A percentile compares a stretch with the other conserved stretches of the same genome.
Evolutionary conservation across 2,797 vertebrate genomes (phyloP).

Genomic region (Cynodonichthys magdalenae): DNA sequence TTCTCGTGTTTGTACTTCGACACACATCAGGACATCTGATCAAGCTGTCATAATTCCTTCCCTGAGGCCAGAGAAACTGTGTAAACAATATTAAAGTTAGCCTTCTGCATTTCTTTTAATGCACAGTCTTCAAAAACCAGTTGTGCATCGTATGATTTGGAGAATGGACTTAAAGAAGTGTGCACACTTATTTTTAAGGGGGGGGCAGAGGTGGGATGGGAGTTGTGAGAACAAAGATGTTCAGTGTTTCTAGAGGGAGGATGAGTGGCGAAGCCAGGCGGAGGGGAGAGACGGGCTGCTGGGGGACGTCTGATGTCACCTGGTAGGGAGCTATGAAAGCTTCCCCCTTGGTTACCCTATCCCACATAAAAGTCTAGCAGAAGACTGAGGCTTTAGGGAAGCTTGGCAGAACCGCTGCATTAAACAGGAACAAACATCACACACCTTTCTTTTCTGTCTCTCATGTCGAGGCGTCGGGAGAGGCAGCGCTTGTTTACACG

Average conservation of each 20-base stretch:
- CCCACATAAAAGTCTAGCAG: conserved; percentile 82
- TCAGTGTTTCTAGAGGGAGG: conserved; percentile 79
- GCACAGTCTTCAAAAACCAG: conserved; percentile 43
- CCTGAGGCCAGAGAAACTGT: conserved; percentile 37
- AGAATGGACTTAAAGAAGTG: conserved; percentile 60
- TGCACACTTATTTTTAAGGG: conserved; percentile 67
- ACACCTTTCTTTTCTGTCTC: conserved; percentile 61
- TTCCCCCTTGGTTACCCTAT: conserved; percentile 77
- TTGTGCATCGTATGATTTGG: conserved; percentile 49
- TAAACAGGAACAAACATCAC: conserved; percentile 77
- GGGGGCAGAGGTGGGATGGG: conserved; percentile 37
- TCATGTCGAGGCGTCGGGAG: conserved; percentile 57
- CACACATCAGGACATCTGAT: conserved; percentile 49
- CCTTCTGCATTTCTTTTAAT: conserved; percentile 43
- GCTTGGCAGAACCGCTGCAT: conserved; percentile 73
- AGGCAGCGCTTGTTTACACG: conserved; percentile 61
- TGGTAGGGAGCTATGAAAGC: conserved; percentile 80
- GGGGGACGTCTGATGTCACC: conserved; percentile 82
- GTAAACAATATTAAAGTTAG: conserved; percentile 50
- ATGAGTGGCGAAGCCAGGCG: conserved; percentile 67
- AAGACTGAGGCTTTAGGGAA: conserved; percentile 73
- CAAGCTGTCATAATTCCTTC: conserved; percentile 51
- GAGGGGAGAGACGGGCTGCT: conserved; percentile 54
- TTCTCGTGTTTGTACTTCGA: conserved; percentile 53
- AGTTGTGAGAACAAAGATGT: conserved; percentile 79